These are phyloP conservation scores for Musca domestica DNA, from an alignment of 1,140 invertebrate genomes.

Conservation along the genomic window DNA sequence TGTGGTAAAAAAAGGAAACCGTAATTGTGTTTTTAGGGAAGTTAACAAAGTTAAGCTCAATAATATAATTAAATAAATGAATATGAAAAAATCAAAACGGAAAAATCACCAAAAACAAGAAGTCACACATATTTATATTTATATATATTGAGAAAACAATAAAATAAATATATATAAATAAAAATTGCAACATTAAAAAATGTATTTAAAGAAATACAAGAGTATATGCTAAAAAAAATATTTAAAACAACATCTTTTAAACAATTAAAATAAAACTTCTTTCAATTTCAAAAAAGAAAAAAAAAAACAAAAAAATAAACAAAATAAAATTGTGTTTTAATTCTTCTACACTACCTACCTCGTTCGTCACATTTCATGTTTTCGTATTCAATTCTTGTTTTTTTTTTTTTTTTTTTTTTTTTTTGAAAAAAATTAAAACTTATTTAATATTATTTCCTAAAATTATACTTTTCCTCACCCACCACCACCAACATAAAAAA, in stretches of 20 bases:
- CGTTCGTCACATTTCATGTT: neutral
- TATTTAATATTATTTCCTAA: neutral
- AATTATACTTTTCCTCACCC: neutral
- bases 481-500: no score
- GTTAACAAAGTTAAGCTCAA: constrained; percentile 23
- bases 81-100: constrained; percentile 5
- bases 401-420: neutral
- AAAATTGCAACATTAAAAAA: constrained; percentile 22
- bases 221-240: neutral
- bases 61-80: neutral
- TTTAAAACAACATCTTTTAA: constrained; percentile 11
- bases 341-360: no score
- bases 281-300: constrained; percentile 17
- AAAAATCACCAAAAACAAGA: no score
- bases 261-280: constrained; percentile 22
- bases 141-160: neutral
- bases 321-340: neutral
- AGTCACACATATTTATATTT: neutral
- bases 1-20: constrained; percentile 3
- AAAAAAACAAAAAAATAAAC: neutral
- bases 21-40: constrained; percentile 23
- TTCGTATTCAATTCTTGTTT: neutral
- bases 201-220: constrained; percentile 6
- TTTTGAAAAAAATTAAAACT: neutral
- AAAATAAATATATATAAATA: neutral